A percentile compares a stretch with the other conserved stretches of the same genome.
Evolutionary conservation across 2,113 vertebrate genomes (phyloP).

Genomic region (Chlamydotis undulata): DNA sequence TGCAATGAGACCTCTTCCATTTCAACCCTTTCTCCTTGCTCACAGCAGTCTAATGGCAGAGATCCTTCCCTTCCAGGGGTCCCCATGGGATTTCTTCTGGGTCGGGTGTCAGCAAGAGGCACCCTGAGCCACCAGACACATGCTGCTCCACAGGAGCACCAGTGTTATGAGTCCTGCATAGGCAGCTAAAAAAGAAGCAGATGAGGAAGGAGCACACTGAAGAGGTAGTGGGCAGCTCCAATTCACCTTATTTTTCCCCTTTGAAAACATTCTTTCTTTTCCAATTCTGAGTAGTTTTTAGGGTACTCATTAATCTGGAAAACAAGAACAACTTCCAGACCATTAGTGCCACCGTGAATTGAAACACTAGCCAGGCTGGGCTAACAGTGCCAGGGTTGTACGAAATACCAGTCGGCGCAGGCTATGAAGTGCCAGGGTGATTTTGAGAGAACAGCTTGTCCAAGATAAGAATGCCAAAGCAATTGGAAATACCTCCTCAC

Average conservation of each 20-base stretch:
- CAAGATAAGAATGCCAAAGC: constrained; percentile 77
- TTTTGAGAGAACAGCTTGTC: constrained; percentile 81
- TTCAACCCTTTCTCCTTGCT: background rate
- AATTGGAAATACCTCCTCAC: constrained; percentile 76
- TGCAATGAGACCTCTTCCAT: background rate
- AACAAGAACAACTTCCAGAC: constrained; percentile 78
- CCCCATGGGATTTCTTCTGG: accelerated
- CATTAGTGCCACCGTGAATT: constrained; percentile 72
- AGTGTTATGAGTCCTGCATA: accelerated
- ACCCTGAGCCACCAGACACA: background rate
- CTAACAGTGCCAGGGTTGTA: constrained; percentile 78
- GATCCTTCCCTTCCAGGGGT: background rate
- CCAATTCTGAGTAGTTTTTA: constrained; percentile 72
- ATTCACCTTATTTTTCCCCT: constrained; percentile 16
- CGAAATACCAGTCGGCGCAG: constrained; percentile 62
- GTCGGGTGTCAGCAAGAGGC: background rate
- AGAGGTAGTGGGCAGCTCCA: background rate
- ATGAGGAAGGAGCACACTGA: background rate
- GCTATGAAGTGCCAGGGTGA: constrained; percentile 77
- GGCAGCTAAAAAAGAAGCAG: background rate
- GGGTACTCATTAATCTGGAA: constrained; percentile 78
- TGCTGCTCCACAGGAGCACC: accelerated
- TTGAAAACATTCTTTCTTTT: constrained; percentile 67
- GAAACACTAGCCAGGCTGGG: constrained; percentile 74
- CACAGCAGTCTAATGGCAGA: background rate